Evolutionary conservation across 2,888 invertebrate genomes (phyloP).

Genomic region (Coenonympha arcania): DNA sequence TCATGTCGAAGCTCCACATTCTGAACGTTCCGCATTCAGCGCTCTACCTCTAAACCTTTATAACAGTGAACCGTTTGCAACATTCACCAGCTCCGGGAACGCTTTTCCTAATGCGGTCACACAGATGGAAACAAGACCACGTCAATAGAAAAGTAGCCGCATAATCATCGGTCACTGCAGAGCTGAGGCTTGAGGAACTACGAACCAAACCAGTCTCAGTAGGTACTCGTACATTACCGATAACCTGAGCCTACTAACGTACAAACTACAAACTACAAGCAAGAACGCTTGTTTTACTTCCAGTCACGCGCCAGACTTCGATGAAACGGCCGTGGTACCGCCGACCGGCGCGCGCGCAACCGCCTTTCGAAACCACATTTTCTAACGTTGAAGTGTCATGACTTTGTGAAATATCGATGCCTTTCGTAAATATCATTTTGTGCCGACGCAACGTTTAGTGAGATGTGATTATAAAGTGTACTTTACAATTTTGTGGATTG

Average conservation of each 20-base stretch:
- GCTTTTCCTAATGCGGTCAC: constrained; percentile 24
- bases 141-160: constrained; percentile 35
- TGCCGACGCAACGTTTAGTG: constrained; percentile 31
- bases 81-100: constrained; percentile 23
- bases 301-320: constrained; percentile 54
- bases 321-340: constrained; percentile 41
- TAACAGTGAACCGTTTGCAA: constrained; percentile 25
- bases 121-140: constrained; percentile 28
- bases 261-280: too few relatives aligned
- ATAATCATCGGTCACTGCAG: constrained; percentile 46
- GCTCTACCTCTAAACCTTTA: constrained; percentile 36
- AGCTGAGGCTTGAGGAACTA: constrained; percentile 33
- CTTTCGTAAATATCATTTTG: constrained; percentile 44
- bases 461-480: constrained; percentile 47
- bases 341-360: constrained; percentile 42
- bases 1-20: constrained; percentile 33
- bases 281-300: constrained; percentile 31
- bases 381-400: constrained; percentile 24
- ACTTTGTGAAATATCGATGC: constrained; percentile 36
- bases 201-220: constrained; percentile 54
- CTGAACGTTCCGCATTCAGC: constrained; percentile 46
- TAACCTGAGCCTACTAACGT: constrained; percentile 39
- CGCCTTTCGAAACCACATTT: constrained; percentile 34
- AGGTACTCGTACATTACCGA: constrained; percentile 35
- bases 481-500: constrained; percentile 41